phyloP scores from a whole-genome alignment of 2,888 invertebrate species.

The Synergus gifuensis region DNA sequence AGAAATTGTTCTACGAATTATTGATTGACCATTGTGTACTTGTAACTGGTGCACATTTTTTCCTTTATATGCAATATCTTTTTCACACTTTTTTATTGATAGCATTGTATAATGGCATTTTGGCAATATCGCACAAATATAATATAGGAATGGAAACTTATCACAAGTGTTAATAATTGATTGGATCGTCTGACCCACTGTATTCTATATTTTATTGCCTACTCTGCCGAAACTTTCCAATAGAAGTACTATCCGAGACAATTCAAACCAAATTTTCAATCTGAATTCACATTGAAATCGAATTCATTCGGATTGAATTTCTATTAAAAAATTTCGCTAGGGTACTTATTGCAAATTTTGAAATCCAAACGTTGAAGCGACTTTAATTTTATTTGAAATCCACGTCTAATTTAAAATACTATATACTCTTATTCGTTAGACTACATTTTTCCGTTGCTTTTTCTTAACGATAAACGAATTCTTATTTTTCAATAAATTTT shows the following conservation, averaged over 20 bases:
- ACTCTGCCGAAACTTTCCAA: neutral
- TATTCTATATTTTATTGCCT: neutral
- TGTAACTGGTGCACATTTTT: constrained; percentile 65
- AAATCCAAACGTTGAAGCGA: neutral
- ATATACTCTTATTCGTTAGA: neutral
- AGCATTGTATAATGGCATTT: constrained; percentile 69
- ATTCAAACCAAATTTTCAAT: too few relatives aligned
- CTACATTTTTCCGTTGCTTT: constrained; percentile 6
- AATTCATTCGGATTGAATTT: too few relatives aligned
- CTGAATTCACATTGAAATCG: too few relatives aligned
- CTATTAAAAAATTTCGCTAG: too few relatives aligned
- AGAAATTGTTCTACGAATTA: constrained; percentile 49
- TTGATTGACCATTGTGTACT: constrained; percentile 54
- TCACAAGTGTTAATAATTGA: constrained; percentile 27
- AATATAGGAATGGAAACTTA: constrained; percentile 59
- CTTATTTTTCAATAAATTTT: constrained; percentile 1
- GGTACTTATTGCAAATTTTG: neutral
- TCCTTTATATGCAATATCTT: constrained; percentile 60
- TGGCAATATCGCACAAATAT: constrained; percentile 72
- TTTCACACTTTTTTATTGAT: constrained; percentile 65
- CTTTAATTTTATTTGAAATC: neutral
- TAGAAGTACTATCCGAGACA: too few relatives aligned
- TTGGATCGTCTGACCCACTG: constrained; percentile 19
- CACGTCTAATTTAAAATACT: neutral
- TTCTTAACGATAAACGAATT: neutral